Evolutionary conservation across 2,797 vertebrate genomes (phyloP), one percentile per base, ranked within the genome.

Genomic region (Taenioides sp.): DNA sequence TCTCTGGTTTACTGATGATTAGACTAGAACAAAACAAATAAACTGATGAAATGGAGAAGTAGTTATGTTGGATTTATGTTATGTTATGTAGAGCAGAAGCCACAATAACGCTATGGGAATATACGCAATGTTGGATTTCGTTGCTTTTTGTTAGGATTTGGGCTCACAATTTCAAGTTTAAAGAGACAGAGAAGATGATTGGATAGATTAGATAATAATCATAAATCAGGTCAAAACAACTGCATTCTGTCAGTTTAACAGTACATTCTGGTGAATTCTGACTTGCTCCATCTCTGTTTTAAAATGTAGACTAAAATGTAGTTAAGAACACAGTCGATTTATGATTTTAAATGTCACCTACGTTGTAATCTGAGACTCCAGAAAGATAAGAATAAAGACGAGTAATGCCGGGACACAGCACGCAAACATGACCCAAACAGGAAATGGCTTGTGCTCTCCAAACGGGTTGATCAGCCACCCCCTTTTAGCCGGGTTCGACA

Each of bases 341-440:
- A 28, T 31, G 14, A 25, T 28, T 6, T 5, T 50, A 59, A 31
- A 3, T 25, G 14, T 55, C 9, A 85, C 95, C 95, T 89, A 99
- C 98, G 98, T 99, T 77, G 98, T 99, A 84, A 99, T 99, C 92
- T 99, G 98, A 0, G 97, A 96, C 90, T 99, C 98, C 0, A 99
- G 93, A 83, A 99, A 99, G 88, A 99, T 99, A 80, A 99, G 96
- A 80, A 99, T 99, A 88, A 99, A 99, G 89, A 99, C 96, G 0
- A 99, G 93, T 17, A 97, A 9, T 17, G 97, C 96, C 0, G 98
- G 98, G 16, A 99, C 73, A 22, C 86, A 89, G 0, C 93, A 93
- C 4, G 93, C 96, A 0, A 98, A 94, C 95, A 97, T 98, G 93
- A 99, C 82, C 98, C 97, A 98, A 43, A 91, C 83, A 60, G 98